Evolutionary conservation across 1,140 invertebrate genomes (phyloP), one percentile per base, ranked within the genome.

Genomic region (Aradophagus sp.): DNA sequence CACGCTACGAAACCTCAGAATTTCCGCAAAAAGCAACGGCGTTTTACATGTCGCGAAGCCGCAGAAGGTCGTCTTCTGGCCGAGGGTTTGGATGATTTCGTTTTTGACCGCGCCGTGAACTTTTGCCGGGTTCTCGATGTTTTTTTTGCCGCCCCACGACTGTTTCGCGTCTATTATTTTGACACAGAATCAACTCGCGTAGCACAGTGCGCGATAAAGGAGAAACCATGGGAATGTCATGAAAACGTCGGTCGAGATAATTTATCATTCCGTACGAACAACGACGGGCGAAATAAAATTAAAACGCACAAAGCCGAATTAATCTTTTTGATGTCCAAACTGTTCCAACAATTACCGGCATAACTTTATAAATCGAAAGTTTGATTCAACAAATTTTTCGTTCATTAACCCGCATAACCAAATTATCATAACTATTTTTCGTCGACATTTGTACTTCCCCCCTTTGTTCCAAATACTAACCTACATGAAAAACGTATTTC

Each of bases 41-140:
- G 73, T 80, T 81, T 78, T 80, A 79, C 71, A 76, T 82, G 80
- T 80, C 70, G 63, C 31, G 81, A 83, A 83, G 79, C 80, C 81
- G 29, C 44, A 76, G 67, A 75, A 77, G 72, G 45, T 61, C 72
- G 45, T 42, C 41, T 34, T 38, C 39, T 55, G 27, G 11, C 12
- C 2, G 48, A 71, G 58, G 67, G 63, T 68, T 73, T 62, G 2
- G 42, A 42, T 38, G 34, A 67, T 72, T 70, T 71, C 47, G 20
- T 61, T 72, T 72, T 62, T 45, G 44, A 45, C 45, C 65, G 45
- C 3, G 5, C 12, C 50, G 26, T 27, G n/a, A 27, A 70, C 58
- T 62, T 70, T 58, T 35, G 2, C 13, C 23, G 10, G 13, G 36
- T 62, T 62, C 44, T 70, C 45, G 36, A 14, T 52, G 23, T 8